These are phyloP conservation scores for Pectinophora gossypiella DNA, from an alignment of 1,140 invertebrate genomes.

Conservation along the genomic window DNA sequence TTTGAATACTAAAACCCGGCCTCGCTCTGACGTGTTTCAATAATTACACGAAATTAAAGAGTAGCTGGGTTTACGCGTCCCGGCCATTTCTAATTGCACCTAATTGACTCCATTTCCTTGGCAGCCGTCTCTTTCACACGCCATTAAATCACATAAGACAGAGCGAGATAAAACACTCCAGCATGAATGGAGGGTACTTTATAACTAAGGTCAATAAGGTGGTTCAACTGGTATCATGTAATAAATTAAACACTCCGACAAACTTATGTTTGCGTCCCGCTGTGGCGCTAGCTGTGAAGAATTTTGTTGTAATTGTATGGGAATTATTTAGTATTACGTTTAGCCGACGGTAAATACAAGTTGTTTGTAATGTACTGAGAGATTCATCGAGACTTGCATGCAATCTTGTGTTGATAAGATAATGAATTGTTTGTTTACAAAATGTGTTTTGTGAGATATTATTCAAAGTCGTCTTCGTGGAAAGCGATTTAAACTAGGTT, in stretches of 20 bases:
- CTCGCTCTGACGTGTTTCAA: no score
- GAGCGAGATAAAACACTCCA: conserved; percentile 14
- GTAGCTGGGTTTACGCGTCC: no score
- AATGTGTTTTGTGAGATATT: no score
- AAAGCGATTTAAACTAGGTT: no score
- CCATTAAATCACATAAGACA: background rate
- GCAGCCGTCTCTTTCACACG: conserved; percentile 7
- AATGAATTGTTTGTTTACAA: background rate
- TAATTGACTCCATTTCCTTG: conserved; percentile 25
- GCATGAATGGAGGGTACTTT: conserved; percentile 42
- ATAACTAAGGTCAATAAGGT: conserved; percentile 51
- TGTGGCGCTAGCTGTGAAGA: background rate
- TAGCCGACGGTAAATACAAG: no score
- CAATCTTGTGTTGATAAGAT: background rate
- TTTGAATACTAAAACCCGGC: no score
- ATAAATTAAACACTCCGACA: conserved; percentile 30
- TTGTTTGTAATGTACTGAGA: background rate
- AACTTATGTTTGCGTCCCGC: background rate
- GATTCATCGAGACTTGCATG: background rate
- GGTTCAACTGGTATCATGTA: conserved; percentile 34
- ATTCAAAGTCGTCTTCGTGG: no score
- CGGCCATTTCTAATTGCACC: conserved; percentile 22
- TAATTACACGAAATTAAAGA: no score
- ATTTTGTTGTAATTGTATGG: background rate
- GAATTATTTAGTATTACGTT: background rate